Conservation (phyloP, 2,888 invertebrate species). For the Vannuccia rotundouncinata region DNA sequence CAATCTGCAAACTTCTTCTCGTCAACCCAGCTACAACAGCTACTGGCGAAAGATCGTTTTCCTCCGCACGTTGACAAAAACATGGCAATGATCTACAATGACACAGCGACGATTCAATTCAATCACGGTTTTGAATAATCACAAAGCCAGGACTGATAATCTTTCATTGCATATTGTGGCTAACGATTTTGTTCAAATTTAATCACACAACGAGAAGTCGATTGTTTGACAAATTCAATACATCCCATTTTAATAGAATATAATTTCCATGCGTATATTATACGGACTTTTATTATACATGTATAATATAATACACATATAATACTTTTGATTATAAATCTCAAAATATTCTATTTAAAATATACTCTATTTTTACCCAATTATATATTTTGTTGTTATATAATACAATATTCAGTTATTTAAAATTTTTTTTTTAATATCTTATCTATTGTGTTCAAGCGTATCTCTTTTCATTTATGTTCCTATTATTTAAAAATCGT, state of each 20-base stretch:
- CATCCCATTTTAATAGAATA: constrained; percentile 19
- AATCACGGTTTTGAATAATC: constrained; percentile 24
- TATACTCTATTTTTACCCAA: background rate
- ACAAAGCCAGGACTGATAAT: constrained; percentile 15
- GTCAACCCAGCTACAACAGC: constrained; percentile 15
- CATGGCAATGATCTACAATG: constrained; percentile 16
- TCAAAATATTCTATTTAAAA: constrained; percentile 14
- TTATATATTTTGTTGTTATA: background rate
- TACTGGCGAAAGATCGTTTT: constrained; percentile 21
- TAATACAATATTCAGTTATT: background rate
- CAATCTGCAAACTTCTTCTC: constrained; percentile 14
- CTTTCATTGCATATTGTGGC: constrained; percentile 23
- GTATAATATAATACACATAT: constrained; percentile 13
- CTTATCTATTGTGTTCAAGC: background rate
- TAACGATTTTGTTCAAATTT: constrained; percentile 22
- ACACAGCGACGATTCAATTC: constrained; percentile 11
- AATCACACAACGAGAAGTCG: constrained; percentile 26
- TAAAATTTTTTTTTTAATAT: background rate
- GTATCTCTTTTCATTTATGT: background rate
- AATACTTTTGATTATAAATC: background rate
- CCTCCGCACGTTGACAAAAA: constrained; percentile 12
- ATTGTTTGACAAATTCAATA: constrained; percentile 17
- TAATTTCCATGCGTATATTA: constrained; percentile 6
- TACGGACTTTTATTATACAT: constrained; percentile 21
- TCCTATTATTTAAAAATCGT: background rate